Evolutionary conservation across 2,888 invertebrate species (phyloP).

Genomic region (Archaeoteleia sp.): DNA sequence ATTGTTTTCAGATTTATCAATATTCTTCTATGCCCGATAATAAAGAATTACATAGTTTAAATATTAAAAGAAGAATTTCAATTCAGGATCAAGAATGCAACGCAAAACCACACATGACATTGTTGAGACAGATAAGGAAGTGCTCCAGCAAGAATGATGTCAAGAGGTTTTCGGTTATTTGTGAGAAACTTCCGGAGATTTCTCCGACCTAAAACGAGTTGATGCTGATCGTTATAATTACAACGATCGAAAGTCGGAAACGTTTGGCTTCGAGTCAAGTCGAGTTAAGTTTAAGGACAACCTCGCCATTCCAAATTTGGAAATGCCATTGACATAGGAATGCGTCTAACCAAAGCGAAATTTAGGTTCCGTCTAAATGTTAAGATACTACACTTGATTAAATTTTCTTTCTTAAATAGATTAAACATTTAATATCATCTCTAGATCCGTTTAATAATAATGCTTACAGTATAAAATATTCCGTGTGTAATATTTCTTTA

Average conservation of each 20-base stretch:
- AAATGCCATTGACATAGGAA: conserved; percentile 13
- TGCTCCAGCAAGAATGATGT: conserved; percentile 20
- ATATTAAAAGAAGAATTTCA: neutral
- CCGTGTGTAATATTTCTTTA: no score
- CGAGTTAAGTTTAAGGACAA: conserved; percentile 38
- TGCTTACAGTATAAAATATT: no score
- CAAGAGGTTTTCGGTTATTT: conserved; percentile 25
- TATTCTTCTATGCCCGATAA: no score
- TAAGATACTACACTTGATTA: no score
- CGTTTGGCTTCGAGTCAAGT: conserved; percentile 25
- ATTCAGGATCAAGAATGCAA: neutral
- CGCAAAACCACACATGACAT: neutral
- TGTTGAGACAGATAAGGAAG: conserved; percentile 9
- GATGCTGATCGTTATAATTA: conserved; percentile 54
- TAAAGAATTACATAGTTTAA: no score
- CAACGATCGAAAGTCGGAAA: conserved; percentile 59
- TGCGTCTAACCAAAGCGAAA: conserved; percentile 1
- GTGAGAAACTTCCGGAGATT: conserved; percentile 54
- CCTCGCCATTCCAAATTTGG: conserved; percentile 29
- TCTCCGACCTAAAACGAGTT: conserved; percentile 62
- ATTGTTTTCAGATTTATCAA: no score
- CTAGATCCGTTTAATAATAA: no score
- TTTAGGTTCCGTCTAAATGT: no score
- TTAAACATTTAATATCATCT: no score
- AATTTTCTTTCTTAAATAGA: no score